A percentile compares a stretch with the other conserved stretches of the same genome.
phyloP scores from a whole-genome alignment of 2,113 vertebrate genomes.

The Hassar affinis region DNA sequence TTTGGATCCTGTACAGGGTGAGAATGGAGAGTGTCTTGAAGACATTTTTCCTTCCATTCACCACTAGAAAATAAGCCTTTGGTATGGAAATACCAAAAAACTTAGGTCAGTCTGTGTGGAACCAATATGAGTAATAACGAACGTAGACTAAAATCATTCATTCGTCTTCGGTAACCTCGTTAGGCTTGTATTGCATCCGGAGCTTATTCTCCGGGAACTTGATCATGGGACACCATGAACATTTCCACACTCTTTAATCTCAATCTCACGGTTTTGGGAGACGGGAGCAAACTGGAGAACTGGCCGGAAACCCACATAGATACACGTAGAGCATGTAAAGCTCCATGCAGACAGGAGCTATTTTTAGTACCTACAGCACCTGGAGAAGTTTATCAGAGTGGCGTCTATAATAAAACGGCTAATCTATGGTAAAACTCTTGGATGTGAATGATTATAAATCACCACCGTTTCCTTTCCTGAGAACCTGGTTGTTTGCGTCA shows the following conservation, averaged over 20 bases:
- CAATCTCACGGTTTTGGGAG: too few relatives aligned
- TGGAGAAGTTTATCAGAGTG: neutral
- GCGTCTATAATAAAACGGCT: neutral
- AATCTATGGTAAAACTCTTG: neutral
- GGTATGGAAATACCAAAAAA: neutral
- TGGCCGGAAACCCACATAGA: neutral
- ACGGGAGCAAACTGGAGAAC: neutral
- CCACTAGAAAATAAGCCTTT: neutral
- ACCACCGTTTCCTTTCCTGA: neutral
- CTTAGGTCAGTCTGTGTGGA: neutral
- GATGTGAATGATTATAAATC: constrained; percentile 10
- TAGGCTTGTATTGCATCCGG: neutral
- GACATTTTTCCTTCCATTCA: neutral
- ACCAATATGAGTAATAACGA: neutral
- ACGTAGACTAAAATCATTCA: too few relatives aligned
- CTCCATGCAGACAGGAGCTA: neutral
- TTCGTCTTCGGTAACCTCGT: neutral
- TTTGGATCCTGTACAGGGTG: neutral
- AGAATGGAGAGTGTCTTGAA: neutral
- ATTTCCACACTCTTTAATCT: neutral
- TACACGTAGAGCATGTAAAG: neutral
- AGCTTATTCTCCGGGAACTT: too few relatives aligned
- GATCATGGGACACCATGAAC: neutral
- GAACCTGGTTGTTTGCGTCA: neutral
- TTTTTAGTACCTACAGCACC: neutral